Conservation (phyloP, 92 coral and sea anemone species). For the Siderastrea siderea region DNA sequence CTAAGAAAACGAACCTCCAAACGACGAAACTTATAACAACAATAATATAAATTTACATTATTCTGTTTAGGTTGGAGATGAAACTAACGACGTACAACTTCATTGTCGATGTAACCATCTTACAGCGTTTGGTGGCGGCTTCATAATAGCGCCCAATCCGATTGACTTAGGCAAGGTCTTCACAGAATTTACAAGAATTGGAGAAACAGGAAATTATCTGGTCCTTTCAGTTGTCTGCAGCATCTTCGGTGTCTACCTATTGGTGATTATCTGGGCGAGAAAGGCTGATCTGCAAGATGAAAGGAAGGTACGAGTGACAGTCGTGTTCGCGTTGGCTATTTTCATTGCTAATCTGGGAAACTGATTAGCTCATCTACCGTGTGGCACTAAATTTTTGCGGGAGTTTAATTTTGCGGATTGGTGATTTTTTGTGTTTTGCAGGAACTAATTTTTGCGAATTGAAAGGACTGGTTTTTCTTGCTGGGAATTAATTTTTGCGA, state of each 20-base stretch:
- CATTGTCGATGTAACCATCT: constrained; percentile 86
- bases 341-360: too few relatives aligned
- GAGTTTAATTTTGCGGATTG: too few relatives aligned
- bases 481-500: too few relatives aligned
- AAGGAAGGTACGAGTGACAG: constrained; percentile 54
- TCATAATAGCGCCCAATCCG: constrained; percentile 88
- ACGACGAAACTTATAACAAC: too few relatives aligned
- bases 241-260: constrained; percentile 68
- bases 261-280: constrained; percentile 75
- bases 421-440: too few relatives aligned
- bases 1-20: too few relatives aligned
- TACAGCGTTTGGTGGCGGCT: constrained; percentile 89
- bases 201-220: constrained; percentile 83
- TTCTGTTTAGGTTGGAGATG: constrained; percentile 32
- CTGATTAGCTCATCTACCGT: too few relatives aligned
- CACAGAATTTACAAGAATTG: constrained; percentile 81
- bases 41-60: neutral
- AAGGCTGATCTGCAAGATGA: constrained; percentile 82
- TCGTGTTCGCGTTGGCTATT: neutral
- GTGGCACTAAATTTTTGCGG: too few relatives aligned
- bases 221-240: constrained; percentile 70
- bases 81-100: constrained; percentile 59
- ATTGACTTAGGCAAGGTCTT: constrained; percentile 89
- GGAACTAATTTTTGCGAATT: too few relatives aligned
- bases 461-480: too few relatives aligned